Evolutionary conservation across 2,888 invertebrate species (phyloP), one percentile per base, ranked within the genome.

Genomic region (Erpobdella octoculata): DNA sequence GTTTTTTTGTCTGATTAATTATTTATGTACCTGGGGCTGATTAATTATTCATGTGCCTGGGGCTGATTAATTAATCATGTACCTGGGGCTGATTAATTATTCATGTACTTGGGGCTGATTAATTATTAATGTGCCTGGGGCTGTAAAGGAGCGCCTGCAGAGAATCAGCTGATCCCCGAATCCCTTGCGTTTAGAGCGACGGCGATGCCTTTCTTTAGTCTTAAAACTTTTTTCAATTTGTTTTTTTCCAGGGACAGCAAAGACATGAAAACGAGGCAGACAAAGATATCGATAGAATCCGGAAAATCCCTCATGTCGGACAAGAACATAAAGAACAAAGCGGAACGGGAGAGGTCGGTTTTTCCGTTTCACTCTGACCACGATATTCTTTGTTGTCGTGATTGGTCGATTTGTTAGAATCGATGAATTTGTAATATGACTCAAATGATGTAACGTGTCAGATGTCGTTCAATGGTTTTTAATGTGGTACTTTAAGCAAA

Each of bases 281-380:
- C 96, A 4, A 95, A 94, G 85, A 89, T 91, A 79, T 95, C 95
- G 67, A 93, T 98, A 78, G 98, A 98, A 83, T 95, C 96, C 28
- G 92, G 92, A 81, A 92, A 92, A 85, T 93, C 92, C 81, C 94
- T 98, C 62, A 89, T 90, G 81, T 92, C 91, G 83, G 98, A 99
- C 83, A 97, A 97, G 85, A 91, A 92, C 0, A 86, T 98, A 72
- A 87, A 95, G 84, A 96, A 95, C 72, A 94, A 97, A 80, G 93
- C 93, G 74, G 98, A 98, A 83, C 92, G 93, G 79, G 98, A 98
- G 82, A 88, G 86, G 81, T 83, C 74, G 72, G 74, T 73, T 33
- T 59, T 6, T n/a, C n/a, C 28, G 53, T 53, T 53, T 53, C 6
- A 25, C 53, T n/a, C n/a, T n/a, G n/a, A n/a, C n/a, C n/a, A n/a